Evolutionary conservation across 2,113 vertebrate genomes (phyloP).

Genomic region (Pteronura brasiliensis): DNA sequence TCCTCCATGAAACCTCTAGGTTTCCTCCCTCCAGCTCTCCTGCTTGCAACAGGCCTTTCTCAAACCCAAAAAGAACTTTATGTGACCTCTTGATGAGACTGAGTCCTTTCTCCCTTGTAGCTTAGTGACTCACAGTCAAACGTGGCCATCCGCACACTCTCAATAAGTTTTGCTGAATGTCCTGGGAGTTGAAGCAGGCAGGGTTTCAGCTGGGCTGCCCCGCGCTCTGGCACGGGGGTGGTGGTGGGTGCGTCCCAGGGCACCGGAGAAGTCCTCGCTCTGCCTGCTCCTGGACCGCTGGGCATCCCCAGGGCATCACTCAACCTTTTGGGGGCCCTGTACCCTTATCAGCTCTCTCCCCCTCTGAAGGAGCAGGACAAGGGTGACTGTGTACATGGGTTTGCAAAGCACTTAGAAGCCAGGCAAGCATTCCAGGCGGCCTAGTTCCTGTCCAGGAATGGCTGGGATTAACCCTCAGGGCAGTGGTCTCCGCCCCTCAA

Average conservation of each 20-base stretch:
- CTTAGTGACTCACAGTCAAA: not conserved
- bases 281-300: not conserved
- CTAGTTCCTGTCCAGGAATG: not conserved
- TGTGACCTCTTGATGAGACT: not conserved
- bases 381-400: rapidly evolving
- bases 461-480: not conserved
- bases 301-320: not conserved
- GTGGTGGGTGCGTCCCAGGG: not conserved
- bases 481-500: no score
- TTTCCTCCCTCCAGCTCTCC: not conserved
- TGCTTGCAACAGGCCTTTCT: not conserved
- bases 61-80: not conserved
- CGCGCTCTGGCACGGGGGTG: no score
- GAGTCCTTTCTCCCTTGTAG: not conserved
- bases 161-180: not conserved
- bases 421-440: not conserved
- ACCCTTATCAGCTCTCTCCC: not conserved
- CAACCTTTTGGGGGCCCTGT: no score
- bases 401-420: not conserved
- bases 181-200: not conserved
- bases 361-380: not conserved
- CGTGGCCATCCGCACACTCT: not conserved
- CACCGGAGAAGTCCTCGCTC: rapidly evolving
- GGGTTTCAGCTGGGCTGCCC: not conserved
- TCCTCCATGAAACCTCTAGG: not conserved